These are phyloP conservation scores for Narcine bancroftii DNA, from an alignment of 2,113 vertebrate species.

Conservation along the genomic window DNA sequence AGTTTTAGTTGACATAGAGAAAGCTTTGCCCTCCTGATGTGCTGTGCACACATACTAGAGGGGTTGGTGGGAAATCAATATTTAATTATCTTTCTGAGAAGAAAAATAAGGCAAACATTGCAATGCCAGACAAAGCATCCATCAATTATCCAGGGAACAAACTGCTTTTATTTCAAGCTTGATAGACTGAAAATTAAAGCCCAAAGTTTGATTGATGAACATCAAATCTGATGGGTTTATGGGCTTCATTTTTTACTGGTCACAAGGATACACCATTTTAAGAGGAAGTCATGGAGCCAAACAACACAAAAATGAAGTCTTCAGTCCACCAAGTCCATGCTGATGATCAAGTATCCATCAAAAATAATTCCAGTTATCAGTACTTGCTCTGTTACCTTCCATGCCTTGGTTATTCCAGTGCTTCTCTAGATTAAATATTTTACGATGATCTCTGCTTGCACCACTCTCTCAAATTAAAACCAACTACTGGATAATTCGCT, in stretches of 20 bases:
- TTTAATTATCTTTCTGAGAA: conserved; percentile 17
- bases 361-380: too few species aligned
- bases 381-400: too few species aligned
- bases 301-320: too few species aligned
- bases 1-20: conserved; percentile 11
- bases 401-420: too few species aligned
- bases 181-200: conserved; percentile 23
- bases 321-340: too few species aligned
- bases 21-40: neutral
- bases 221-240: neutral
- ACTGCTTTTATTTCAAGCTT: conserved; percentile 3
- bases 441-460: too few species aligned
- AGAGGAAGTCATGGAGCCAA: neutral
- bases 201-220: neutral
- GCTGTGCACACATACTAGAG: neutral
- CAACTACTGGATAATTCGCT: too few species aligned
- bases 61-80: neutral
- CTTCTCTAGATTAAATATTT: too few species aligned
- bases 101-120: conserved; percentile 8
- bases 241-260: neutral
- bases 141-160: conserved; percentile 31
- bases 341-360: too few species aligned
- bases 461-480: too few species aligned
- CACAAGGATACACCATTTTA: neutral
- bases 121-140: neutral